Evolutionary conservation across 2,113 vertebrate species (phyloP).

Genomic region (Zingel zingel): DNA sequence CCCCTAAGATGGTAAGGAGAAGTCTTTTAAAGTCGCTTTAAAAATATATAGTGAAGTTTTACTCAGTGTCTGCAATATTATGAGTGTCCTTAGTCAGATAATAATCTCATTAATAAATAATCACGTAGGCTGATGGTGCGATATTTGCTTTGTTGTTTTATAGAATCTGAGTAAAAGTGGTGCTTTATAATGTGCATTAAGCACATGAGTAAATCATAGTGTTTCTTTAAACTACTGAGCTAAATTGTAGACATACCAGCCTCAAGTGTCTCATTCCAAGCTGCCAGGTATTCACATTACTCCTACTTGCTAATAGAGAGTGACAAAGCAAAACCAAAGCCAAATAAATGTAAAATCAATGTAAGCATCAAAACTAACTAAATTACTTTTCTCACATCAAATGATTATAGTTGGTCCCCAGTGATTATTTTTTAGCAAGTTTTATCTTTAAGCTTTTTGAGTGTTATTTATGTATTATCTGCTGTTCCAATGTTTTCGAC

Average conservation of each 20-base stretch:
- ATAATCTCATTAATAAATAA: background rate
- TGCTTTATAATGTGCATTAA: background rate
- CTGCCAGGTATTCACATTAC: background rate
- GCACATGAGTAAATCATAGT: too few species aligned
- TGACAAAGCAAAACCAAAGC: background rate
- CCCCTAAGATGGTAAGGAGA: background rate
- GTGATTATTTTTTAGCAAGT: too few species aligned
- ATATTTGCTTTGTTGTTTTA: background rate
- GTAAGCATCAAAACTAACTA: too few species aligned
- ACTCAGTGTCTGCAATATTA: too few species aligned
- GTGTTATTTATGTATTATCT: too few species aligned
- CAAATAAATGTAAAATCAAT: too few species aligned
- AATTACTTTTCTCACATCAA: too few species aligned
- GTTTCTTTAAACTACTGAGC: background rate
- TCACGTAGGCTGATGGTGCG: too few species aligned
- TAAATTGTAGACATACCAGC: background rate
- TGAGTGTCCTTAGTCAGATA: background rate
- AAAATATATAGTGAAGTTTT: background rate
- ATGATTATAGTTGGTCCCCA: too few species aligned
- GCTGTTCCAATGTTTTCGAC: too few species aligned
- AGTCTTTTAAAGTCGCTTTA: background rate
- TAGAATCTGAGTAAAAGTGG: background rate
- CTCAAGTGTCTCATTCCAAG: background rate
- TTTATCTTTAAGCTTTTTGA: too few species aligned
- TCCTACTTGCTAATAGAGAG: background rate